phyloP scores from a whole-genome alignment of 2,113 vertebrate species.

The Morone saxatilis region DNA sequence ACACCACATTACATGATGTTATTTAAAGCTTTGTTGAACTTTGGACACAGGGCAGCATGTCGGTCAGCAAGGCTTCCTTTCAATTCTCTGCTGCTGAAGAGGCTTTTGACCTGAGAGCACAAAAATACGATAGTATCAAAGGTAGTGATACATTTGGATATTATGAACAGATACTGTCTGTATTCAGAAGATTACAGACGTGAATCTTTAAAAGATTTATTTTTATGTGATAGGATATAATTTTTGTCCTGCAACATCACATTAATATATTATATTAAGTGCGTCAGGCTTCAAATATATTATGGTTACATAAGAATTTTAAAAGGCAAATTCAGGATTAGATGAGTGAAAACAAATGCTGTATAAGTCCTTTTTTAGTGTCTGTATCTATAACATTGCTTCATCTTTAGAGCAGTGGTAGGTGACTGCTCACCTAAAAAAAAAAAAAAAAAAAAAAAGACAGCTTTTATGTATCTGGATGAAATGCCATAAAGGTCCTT shows the following conservation, averaged over 20 bases:
- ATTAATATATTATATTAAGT: background rate
- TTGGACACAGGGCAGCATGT: background rate
- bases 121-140: background rate
- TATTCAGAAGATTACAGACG: too few species aligned
- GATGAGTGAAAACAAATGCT: background rate
- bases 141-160: too few species aligned
- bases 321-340: background rate
- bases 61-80: background rate
- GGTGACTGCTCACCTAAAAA: too few species aligned
- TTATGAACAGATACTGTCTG: too few species aligned
- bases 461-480: too few species aligned
- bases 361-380: background rate
- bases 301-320: background rate
- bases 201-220: too few species aligned
- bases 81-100: background rate
- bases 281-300: background rate
- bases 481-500: too few species aligned
- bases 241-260: background rate
- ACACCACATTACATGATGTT: background rate
- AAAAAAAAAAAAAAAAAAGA: too few species aligned
- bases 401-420: background rate
- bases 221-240: too few species aligned
- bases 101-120: conserved; percentile 1
- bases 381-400: too few species aligned
- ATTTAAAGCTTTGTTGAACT: conserved; percentile 1